Evolutionary conservation across 1,140 invertebrate genomes (phyloP), one percentile per base, ranked within the genome.

Genomic region (Mylabris phalerata): DNA sequence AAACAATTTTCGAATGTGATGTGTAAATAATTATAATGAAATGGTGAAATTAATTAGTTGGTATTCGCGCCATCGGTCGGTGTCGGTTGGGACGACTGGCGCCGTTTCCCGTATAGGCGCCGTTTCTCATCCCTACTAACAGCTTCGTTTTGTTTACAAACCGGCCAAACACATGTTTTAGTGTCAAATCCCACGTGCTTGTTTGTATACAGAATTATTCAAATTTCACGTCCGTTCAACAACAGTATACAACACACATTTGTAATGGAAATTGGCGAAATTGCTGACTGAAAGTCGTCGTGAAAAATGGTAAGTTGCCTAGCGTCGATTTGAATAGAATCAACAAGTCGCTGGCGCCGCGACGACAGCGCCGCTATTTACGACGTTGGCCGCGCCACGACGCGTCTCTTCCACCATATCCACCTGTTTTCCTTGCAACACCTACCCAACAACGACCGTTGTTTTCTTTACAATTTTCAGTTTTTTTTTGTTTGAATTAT

Each of bases 371-470:
- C 69, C 66, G 67, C 61, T 67, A 68, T 65, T 71, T 71, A 55
- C 66, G 66, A 64, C 69, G 69, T 68, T 69, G 62, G 55, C 69
- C 69, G 69, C 69, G 69, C 66, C 69, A 67, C 67, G 69, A 71
- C 69, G 69, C 67, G 67, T 63, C 64, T 60, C 61, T 63, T 57
- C 61, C 45, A 32, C 54, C 44, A 58, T 59, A 59, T 57, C 66
- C 67, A 70, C 68, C 68, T 70, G 68, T 69, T 70, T 67, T 51
- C 57, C 41, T 57, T 58, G 58, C 54, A 9, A 59, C 50, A 65
- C 43, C 52, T 55, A 52, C 51, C 43, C n/a, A 40, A 46, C 45
- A 43, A 59, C 24, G 26, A 57, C 43, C 48, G 43, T 50, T 43
- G 56, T 62, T 62, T 56, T 19, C 7, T 40, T 52, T 50, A 50